Percentiles rank a stretch among this genome's conserved stretches.
Conservation (phyloP, 2,888 invertebrate species). For the Orchestes rusci region DNA sequence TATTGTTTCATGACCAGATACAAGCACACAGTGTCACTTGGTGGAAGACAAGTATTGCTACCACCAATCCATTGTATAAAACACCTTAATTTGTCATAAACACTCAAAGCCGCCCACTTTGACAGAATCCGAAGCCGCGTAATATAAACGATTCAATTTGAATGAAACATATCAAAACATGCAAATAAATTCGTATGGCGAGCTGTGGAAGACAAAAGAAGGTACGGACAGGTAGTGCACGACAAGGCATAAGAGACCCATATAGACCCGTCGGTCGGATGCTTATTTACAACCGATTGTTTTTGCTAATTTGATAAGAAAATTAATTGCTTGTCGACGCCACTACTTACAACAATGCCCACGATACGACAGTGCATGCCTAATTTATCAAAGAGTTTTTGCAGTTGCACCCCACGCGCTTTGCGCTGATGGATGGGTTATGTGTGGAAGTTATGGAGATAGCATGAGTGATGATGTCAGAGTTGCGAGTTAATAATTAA, state of each 20-base stretch:
- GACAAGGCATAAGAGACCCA: slow-evolving; percentile 14
- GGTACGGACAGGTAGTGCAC: slow-evolving; percentile 18
- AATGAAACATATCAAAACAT: slow-evolving; percentile 10
- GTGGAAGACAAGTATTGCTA: too few species aligned
- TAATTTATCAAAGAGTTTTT: slow-evolving; percentile 26
- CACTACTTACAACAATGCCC: slow-evolving; percentile 39
- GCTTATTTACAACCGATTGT: slow-evolving; percentile 35
- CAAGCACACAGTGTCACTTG: too few species aligned
- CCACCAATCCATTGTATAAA: too few species aligned
- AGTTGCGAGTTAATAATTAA: too few species aligned
- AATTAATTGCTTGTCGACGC: slow-evolving; percentile 42
- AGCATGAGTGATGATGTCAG: too few species aligned
- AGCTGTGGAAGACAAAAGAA: slow-evolving; percentile 22
- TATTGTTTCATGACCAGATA: too few species aligned
- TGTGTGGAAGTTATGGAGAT: too few species aligned
- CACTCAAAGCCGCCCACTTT: too few species aligned
- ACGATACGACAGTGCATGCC: slow-evolving; percentile 24
- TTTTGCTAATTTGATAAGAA: slow-evolving; percentile 42
- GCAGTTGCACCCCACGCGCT: slow-evolving; percentile 3
- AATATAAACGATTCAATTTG: slow-evolving; percentile 13
- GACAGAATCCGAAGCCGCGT: too few species aligned
- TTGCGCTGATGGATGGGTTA: too few species aligned
- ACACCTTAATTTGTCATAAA: too few species aligned
- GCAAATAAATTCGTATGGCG: slow-evolving; percentile 15
- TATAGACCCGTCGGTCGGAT: slow-evolving; percentile 16